Evolutionary conservation across 2,888 invertebrate species (phyloP), one percentile per base, ranked within the genome.

Genomic region (Ligdia adustata): DNA sequence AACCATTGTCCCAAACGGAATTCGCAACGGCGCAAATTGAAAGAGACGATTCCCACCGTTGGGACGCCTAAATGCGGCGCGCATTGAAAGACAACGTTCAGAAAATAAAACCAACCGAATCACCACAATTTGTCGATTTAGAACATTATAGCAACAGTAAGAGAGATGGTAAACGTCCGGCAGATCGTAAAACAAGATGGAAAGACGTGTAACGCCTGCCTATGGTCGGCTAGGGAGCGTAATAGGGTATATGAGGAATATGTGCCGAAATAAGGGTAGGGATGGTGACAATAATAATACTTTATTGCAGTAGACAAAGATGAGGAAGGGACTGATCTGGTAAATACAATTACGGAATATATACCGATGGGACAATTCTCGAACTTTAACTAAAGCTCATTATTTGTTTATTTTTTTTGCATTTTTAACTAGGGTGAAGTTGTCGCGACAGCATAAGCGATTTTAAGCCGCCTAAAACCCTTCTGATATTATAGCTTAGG

Each of bases 91-190:
- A 38, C 41, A 22, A 9, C 32, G 37, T 27, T 14, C 5, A 20
- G 27, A 42, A 37, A 42, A 42, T 37, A 48, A 42, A 48, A 42
- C 20, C 32, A n/a, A 37, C 28, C 22, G 28, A 34, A 33, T 46
- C 3, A 16, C 22, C 46, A 34, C 46, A 29, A 40, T 39, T 40
- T 26, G 34, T 14, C 9, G 38, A 7, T 32, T 38, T 26, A 26
- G 9, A 13, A 42, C 18, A 20, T 16, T 41, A 9, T 34, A 42
- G 7, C 33, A 22, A 22, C 20, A 42, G 42, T 34, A 42, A 34
- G 32, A 35, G 37, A 28, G 18, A 38, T 28, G 38, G 28, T 13
- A 28, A 24, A 40, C 13, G 34, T 34, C 20, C 34, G 34, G 22
- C 22, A 34, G 6, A 15, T 37, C 37, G 16, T 37, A 37, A 37